A percentile compares a stretch with the other conserved stretches of the same genome.
These are phyloP conservation scores for Drosophila emarginata DNA, from an alignment of 2,888 invertebrate species.

Conservation along the genomic window DNA sequence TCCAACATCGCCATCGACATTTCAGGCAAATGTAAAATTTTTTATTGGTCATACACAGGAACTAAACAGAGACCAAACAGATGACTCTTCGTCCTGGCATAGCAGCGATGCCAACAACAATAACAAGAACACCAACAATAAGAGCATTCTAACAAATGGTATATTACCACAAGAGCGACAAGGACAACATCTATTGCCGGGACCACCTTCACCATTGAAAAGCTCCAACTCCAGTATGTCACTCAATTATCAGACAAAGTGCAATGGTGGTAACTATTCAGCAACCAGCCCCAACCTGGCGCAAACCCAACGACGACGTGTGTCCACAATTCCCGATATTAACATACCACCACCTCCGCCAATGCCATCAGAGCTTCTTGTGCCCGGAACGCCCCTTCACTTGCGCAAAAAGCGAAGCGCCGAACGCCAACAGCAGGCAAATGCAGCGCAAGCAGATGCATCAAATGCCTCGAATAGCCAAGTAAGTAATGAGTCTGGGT, in stretches of 20 bases:
- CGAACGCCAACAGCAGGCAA: conserved; percentile 23
- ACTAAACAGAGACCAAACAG: conserved; percentile 52
- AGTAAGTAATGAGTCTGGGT: conserved; percentile 50
- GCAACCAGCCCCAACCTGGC: conserved; percentile 2
- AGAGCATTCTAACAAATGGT: conserved; percentile 57
- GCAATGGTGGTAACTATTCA: conserved; percentile 46
- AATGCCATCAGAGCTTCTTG: conserved; percentile 63
- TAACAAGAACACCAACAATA: conserved; percentile 64
- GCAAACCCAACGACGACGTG: conserved; percentile 56
- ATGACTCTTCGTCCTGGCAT: conserved; percentile 56
- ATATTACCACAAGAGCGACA: conserved; percentile 43
- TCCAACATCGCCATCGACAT: conserved; percentile 24
- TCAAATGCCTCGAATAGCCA: conserved; percentile 45
- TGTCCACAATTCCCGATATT: conserved; percentile 64
- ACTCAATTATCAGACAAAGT: conserved; percentile 64
- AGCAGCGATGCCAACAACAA: conserved; percentile 66
- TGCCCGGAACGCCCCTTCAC: conserved; percentile 59
- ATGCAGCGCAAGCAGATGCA: conserved; percentile 6
- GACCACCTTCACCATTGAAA: conserved; percentile 40
- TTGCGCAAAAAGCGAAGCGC: conserved; percentile 63
- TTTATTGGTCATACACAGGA: conserved; percentile 78
- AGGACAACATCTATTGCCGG: conserved; percentile 9
- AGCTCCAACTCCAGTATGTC: conserved; percentile 59
- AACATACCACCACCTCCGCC: conserved; percentile 75
- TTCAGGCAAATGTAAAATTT: conserved; percentile 67